Percentiles rank a stretch among this genome's conserved stretches.
These are phyloP conservation scores for Lepidotrigona ventralis DNA, from an alignment of 1,140 invertebrate genomes.

Conservation along the genomic window DNA sequence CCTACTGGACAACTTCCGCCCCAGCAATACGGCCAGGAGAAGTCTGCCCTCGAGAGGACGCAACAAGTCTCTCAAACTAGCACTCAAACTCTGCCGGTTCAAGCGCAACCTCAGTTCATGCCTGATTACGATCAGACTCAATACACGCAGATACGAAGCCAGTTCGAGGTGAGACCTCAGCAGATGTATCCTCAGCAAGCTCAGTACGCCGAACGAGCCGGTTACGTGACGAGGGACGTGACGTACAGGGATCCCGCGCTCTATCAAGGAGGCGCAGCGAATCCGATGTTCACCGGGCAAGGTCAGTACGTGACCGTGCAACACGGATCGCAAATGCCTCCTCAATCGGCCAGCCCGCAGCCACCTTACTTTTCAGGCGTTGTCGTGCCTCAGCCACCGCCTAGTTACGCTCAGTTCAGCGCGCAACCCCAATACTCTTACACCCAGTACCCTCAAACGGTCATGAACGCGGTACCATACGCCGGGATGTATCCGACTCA, in stretches of 20 bases:
- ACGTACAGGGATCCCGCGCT: slow-evolving; percentile 70
- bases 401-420: slow-evolving; percentile 71
- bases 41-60: slow-evolving; percentile 65
- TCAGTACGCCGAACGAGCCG: slow-evolving; percentile 72
- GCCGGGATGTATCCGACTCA: slow-evolving; percentile 65
- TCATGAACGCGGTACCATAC: slow-evolving; percentile 74
- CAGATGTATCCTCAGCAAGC: slow-evolving; percentile 71
- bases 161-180: slow-evolving; percentile 71
- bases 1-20: slow-evolving; percentile 68
- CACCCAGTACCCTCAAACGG: slow-evolving; percentile 74
- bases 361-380: slow-evolving; percentile 73
- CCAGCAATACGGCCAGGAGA: slow-evolving; percentile 71
- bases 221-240: slow-evolving; percentile 74
- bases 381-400: slow-evolving; percentile 65
- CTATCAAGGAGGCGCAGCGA: slow-evolving; percentile 68
- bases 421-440: slow-evolving; percentile 72
- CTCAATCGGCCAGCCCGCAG: slow-evolving; percentile 73
- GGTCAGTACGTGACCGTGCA: slow-evolving; percentile 75
- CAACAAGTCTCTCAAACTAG: slow-evolving; percentile 73
- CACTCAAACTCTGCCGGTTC: slow-evolving; percentile 74
- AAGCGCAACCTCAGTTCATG: slow-evolving; percentile 72
- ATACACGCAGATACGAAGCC: slow-evolving; percentile 74
- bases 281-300: slow-evolving; percentile 70
- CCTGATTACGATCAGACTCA: slow-evolving; percentile 74
- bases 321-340: slow-evolving; percentile 70